Base-by-base conservation (phyloP, 2,888 invertebrate species). In the Petrophora chlorosata region DNA sequence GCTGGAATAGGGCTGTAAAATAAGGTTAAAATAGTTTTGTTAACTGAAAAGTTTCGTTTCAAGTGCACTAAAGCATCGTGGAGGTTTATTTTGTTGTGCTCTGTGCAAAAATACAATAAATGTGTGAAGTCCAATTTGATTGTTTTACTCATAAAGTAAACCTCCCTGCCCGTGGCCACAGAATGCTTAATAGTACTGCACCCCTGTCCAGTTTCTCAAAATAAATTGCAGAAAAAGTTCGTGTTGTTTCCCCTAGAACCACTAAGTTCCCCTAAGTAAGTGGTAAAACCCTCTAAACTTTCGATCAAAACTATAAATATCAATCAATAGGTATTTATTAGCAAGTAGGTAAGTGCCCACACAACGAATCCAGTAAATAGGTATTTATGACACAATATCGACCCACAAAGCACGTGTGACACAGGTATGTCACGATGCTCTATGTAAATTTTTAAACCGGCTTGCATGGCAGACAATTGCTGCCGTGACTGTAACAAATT, bases 31-130 rank as follows among this genome's bases (percentile, higher is more conserved):
- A 68, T 74, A 75, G 65, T 70, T 73, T 66, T 78, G 71, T 79
- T 81, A 73, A 69, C 70, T 3, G 61, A 67, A 59, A 76, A 64
- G 46, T 58, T 56, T 62, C 59, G 51, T 63, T 54, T 59, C 73
- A 13, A 34, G 32, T 42, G 39, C 42, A 77, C 73, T 68, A 59
- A 74, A 73, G 73, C 77, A 73, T 75, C 66, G 61, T 65, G 67
- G 74, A 72, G 73, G 64, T 67, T 71, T 72, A 66, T 69, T 64
- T 72, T 70, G 72, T 79, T 81, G 76, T 79, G 77, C 81, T 84
- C 74, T 73, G 70, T 30, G 89, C 87, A 76, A 85, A 88, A 90
- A 89, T 88, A 88, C 88, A 90, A 90, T 89, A 90, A 90, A 89
- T 88, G 90, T 90, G 90, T 90, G 90, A 88, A 89, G 89, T 89